phyloP scores from a whole-genome alignment of 2,797 vertebrate species.

The Sandelia bainsii region DNA sequence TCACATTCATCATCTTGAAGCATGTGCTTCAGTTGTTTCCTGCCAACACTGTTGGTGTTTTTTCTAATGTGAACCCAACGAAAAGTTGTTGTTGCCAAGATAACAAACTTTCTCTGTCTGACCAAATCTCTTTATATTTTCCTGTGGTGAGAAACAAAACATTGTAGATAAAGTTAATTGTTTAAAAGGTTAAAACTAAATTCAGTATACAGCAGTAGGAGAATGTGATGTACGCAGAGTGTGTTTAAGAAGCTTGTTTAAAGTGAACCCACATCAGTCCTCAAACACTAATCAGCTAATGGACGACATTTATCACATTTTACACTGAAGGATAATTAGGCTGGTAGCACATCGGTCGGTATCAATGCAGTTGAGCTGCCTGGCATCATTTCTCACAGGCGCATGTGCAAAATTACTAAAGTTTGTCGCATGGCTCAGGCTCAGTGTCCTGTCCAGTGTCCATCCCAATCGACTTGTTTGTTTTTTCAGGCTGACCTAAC shows the following conservation, averaged over 20 bases:
- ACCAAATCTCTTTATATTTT: neutral
- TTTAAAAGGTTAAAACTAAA: neutral
- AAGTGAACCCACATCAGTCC: neutral
- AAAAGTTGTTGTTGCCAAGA: constrained; percentile 17
- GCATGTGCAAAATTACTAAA: too few species aligned
- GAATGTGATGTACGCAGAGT: neutral
- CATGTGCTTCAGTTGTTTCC: neutral
- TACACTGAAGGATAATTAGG: constrained; percentile 38
- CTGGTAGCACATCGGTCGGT: constrained; percentile 12
- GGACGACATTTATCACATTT: constrained; percentile 30
- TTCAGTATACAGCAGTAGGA: too few species aligned
- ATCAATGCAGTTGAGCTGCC: constrained; percentile 12
- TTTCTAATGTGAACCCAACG: neutral
- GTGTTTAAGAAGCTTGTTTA: constrained; percentile 11
- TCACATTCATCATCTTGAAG: constrained; percentile 6
- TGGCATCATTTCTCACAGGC: too few species aligned
- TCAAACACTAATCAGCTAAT: constrained; percentile 39
- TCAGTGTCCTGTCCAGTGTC: too few species aligned
- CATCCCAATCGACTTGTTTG: neutral
- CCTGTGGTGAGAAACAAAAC: neutral
- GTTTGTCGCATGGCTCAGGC: too few species aligned
- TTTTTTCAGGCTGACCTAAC: neutral
- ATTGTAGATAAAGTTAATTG: neutral
- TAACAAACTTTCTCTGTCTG: neutral
- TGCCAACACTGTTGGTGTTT: neutral